Percentiles rank a stretch among this genome's conserved stretches.
Evolutionary conservation across 2,888 invertebrate genomes (phyloP).

Genomic region (Habroteleia sp.): DNA sequence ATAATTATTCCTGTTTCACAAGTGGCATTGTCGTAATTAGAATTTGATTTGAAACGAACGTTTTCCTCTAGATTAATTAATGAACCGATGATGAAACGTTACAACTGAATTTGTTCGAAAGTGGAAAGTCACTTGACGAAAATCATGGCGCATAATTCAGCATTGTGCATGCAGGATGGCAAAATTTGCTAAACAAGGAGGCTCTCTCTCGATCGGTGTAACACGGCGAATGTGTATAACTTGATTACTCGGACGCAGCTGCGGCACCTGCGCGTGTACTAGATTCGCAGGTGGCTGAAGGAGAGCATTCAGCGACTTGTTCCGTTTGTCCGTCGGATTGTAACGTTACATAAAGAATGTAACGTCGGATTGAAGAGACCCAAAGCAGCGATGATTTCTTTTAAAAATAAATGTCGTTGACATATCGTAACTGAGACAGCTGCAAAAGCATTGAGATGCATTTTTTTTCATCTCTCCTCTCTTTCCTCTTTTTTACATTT

Average conservation of each 20-base stretch:
- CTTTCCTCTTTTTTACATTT: slow-evolving; percentile 8
- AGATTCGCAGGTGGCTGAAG: slow-evolving; percentile 63
- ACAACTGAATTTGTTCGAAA: not conserved
- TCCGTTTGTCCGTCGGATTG: slow-evolving; percentile 58
- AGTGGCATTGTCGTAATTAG: no score
- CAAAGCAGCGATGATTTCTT: slow-evolving; percentile 60
- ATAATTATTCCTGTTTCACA: no score
- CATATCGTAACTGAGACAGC: slow-evolving; percentile 57
- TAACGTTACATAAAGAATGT: no score
- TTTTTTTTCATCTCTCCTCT: slow-evolving; percentile 23
- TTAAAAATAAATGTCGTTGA: slow-evolving; percentile 58
- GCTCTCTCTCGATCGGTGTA: slow-evolving; percentile 29
- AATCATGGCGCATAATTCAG: slow-evolving; percentile 1
- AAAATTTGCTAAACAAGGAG: slow-evolving; percentile 47
- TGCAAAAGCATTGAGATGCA: slow-evolving; percentile 49
- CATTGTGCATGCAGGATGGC: slow-evolving; percentile 2
- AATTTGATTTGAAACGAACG: no score
- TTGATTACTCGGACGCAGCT: slow-evolving; percentile 64
- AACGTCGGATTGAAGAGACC: slow-evolving; percentile 52
- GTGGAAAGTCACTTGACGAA: not conserved
- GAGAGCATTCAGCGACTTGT: slow-evolving; percentile 64
- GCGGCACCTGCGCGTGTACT: slow-evolving; percentile 64
- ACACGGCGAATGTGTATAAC: slow-evolving; percentile 52
- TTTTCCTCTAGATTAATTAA: no score
- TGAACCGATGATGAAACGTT: no score